These are phyloP conservation scores for Adoxophyes honmai DNA, from an alignment of 1,140 invertebrate species.

Conservation along the genomic window DNA sequence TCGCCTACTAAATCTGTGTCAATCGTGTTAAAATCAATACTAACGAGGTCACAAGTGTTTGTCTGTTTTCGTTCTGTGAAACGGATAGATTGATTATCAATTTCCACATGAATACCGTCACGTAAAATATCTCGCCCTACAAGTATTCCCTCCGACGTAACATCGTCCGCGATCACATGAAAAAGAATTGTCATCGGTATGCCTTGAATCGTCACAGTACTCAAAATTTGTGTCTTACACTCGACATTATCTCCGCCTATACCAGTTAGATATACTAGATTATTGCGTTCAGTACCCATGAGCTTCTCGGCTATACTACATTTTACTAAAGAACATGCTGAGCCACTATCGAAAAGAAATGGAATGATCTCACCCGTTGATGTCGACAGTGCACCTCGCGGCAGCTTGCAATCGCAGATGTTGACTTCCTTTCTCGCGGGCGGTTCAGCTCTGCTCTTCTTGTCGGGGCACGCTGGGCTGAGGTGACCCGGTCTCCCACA, in stretches of 20 bases:
- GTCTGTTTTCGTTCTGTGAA: neutral
- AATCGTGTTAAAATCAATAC: neutral
- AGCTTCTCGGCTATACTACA: neutral
- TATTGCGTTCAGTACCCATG: slow-evolving; percentile 15
- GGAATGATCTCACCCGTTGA: neutral
- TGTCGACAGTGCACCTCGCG: slow-evolving; percentile 4
- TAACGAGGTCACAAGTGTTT: neutral
- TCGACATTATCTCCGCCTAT: slow-evolving; percentile 12
- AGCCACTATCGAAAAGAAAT: slow-evolving; percentile 17
- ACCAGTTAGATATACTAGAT: slow-evolving; percentile 18
- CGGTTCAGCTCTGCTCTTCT: neutral
- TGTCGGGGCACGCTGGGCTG: slow-evolving; percentile 17
- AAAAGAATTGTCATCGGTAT: neutral
- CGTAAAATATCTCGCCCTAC: slow-evolving; percentile 22
- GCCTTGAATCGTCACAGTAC: neutral
- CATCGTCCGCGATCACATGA: slow-evolving; percentile 13
- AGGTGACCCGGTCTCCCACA: slow-evolving; percentile 21
- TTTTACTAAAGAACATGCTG: slow-evolving; percentile 22
- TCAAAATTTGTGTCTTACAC: slow-evolving; percentile 1
- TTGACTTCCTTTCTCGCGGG: slow-evolving; percentile 7
- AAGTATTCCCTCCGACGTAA: neutral
- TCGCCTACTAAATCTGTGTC: slow-evolving; percentile 17
- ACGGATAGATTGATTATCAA: neutral
- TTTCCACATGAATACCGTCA: neutral
- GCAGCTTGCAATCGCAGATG: neutral